Percentiles rank a stretch among this genome's conserved stretches.
Conservation (phyloP, 2,888 invertebrate genomes). For the Euspilapteryx auroguttella region DNA sequence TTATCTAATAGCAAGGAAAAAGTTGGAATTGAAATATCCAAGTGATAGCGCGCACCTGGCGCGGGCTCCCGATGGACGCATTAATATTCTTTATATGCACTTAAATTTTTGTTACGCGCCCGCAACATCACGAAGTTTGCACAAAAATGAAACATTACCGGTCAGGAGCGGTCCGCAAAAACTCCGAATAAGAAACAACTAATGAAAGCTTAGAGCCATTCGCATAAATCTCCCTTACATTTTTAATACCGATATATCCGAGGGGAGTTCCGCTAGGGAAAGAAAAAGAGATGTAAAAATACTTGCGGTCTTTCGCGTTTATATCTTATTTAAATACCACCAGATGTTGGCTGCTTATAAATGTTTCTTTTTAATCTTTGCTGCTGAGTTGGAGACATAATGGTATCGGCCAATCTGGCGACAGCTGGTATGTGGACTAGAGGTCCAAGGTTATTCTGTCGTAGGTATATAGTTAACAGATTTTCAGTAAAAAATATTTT, state of each 20-base stretch:
- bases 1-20: no score
- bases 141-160: constrained; percentile 59
- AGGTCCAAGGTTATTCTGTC: no score
- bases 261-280: constrained; percentile 42
- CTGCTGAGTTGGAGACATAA: constrained; percentile 50
- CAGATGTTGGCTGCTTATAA: constrained; percentile 55
- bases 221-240: constrained; percentile 62
- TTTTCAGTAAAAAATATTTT: no score
- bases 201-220: constrained; percentile 62
- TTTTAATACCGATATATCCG: constrained; percentile 61
- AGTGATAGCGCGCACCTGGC: constrained; percentile 52
- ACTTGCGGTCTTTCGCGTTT: constrained; percentile 47
- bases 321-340: constrained; percentile 59
- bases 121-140: constrained; percentile 47
- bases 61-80: constrained; percentile 22
- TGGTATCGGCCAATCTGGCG: constrained; percentile 56
- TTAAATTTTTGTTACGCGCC: constrained; percentile 42
- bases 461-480: no score
- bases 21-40: no score
- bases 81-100: constrained; percentile 60
- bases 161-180: constrained; percentile 57
- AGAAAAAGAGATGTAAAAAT: constrained; percentile 36
- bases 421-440: constrained; percentile 58
- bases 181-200: constrained; percentile 55
- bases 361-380: constrained; percentile 56